Base-by-base conservation (phyloP, 2,888 invertebrate genomes). In the Leucoptera coffeella region DNA sequence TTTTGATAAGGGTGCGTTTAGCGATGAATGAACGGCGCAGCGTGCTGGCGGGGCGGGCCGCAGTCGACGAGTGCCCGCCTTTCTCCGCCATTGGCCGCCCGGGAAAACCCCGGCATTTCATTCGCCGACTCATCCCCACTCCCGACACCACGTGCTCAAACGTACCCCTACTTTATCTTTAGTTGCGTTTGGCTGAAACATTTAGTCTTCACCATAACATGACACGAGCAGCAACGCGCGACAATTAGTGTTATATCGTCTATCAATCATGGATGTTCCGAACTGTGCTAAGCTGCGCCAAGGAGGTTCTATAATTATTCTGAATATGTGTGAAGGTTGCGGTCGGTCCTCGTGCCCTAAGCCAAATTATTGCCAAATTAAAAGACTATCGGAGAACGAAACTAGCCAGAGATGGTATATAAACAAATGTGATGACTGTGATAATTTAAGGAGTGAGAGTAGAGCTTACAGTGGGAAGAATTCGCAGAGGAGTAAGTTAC, bases 361-460 rank as follows among this genome's bases (percentile, higher is more conserved):
- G n/a, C n/a, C n/a, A n/a, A n/a, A n/a, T n/a, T n/a, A n/a, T n/a
- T n/a, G n/a, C n/a, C n/a, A n/a, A n/a, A n/a, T n/a, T n/a, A n/a
- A n/a, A n/a, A n/a, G n/a, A n/a, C n/a, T n/a, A n/a, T n/a, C n/a
- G n/a, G n/a, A n/a, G n/a, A n/a, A n/a, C n/a, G n/a, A n/a, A n/a
- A n/a, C n/a, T n/a, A n/a, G n/a, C n/a, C n/a, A n/a, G n/a, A n/a
- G n/a, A n/a, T n/a, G n/a, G n/a, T n/a, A n/a, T n/a, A n/a, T n/a
- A n/a, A n/a, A n/a, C 47, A 42, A 50, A 55, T 53, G 47, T 40
- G 61, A 65, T 69, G 67, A 60, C 49, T 61, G 67, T 69, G 67
- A 61, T 61, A 65, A 56, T 62, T 59, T 45, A 47, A 36, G 45
- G 53, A 51, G 50, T 38, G 55, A 48, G 49, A 45, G 41, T 48